A percentile compares a stretch with the other conserved stretches of the same genome.
Conservation (phyloP, 2,888 invertebrate genomes). For the Lasioglossum morio region DNA sequence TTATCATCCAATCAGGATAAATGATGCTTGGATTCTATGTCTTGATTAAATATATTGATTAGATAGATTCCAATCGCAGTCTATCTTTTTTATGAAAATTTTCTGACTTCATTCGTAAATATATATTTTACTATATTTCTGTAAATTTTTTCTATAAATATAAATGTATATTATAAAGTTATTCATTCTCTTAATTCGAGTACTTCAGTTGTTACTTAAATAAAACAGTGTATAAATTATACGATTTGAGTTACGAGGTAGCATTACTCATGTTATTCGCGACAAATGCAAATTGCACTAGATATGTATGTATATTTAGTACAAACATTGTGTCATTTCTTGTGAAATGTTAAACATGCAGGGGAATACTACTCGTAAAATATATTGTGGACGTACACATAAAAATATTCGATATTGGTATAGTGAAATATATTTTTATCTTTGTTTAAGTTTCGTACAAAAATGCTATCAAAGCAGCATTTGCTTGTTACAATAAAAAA, state of each 20-base stretch:
- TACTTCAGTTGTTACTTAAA: not conserved
- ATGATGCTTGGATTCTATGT: not conserved
- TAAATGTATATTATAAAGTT: not conserved
- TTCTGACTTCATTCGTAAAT: not conserved
- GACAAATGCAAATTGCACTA: constrained; percentile 18
- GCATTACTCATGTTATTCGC: not conserved
- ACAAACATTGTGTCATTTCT: not conserved
- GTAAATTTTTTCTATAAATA: not conserved
- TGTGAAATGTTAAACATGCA: constrained; percentile 17
- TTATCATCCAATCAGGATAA: constrained; percentile 1
- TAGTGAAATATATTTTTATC: constrained; percentile 1
- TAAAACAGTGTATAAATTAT: not conserved
- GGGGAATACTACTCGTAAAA: not conserved
- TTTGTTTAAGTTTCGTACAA: not conserved
- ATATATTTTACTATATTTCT: not conserved
- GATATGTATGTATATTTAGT: not conserved
- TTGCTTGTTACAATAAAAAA: constrained; percentile 3
- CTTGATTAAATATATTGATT: not conserved
- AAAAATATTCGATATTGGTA: not conserved
- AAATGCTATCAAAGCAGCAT: constrained; percentile 13
- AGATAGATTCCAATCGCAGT: not conserved
- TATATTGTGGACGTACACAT: not conserved
- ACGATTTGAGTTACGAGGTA: not conserved
- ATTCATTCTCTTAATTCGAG: not conserved
- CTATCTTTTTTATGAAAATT: not conserved